Conservation (phyloP, 2,888 invertebrate species). For the Eulithis prunata region DNA sequence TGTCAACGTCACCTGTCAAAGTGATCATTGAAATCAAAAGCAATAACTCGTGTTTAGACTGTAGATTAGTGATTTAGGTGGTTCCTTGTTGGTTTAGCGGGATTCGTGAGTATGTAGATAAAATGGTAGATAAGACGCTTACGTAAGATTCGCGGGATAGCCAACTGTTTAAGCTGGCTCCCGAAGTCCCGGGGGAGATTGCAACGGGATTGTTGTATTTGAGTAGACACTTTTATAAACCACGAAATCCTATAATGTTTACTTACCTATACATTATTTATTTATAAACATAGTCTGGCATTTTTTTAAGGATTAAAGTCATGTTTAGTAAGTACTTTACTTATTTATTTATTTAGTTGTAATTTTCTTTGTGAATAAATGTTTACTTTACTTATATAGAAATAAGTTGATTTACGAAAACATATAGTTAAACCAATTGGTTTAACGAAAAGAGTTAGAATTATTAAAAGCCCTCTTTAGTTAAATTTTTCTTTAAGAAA, state of each 20-base stretch:
- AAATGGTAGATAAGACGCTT: slow-evolving; percentile 66
- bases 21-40: slow-evolving; percentile 66
- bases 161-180: slow-evolving; percentile 44
- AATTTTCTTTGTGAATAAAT: too few species aligned
- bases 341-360: too few species aligned
- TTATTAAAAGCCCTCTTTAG: too few species aligned
- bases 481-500: too few species aligned
- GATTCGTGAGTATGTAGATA: slow-evolving; percentile 70
- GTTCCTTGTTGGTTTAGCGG: slow-evolving; percentile 60
- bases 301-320: too few species aligned
- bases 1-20: slow-evolving; percentile 46
- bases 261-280: too few species aligned
- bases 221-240: slow-evolving; percentile 8
- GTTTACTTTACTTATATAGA: too few species aligned
- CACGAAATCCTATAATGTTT: slow-evolving; percentile 21
- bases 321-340: too few species aligned
- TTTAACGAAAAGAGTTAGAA: too few species aligned
- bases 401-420: too few species aligned
- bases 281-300: too few species aligned
- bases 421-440: too few species aligned
- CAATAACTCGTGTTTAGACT: slow-evolving; percentile 64
- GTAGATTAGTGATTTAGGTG: slow-evolving; percentile 58
- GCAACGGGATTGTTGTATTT: slow-evolving; percentile 15
- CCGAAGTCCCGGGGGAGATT: slow-evolving; percentile 15
- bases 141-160: slow-evolving; percentile 71